Evolutionary conservation across 2,888 invertebrate genomes (phyloP), one percentile per base, ranked within the genome.

Genomic region (Agrochola litura): DNA sequence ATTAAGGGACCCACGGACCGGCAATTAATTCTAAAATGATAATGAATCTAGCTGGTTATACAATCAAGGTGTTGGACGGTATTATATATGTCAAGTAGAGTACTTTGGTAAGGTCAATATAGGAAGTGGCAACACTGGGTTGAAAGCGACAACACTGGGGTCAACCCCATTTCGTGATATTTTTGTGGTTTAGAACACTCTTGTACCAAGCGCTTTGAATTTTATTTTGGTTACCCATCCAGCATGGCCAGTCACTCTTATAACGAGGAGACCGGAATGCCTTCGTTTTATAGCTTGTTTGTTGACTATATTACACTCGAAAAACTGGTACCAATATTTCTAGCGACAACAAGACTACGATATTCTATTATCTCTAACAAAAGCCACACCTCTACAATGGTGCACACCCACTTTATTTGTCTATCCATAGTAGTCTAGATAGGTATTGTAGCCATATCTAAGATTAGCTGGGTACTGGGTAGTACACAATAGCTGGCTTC

Each of bases 401-500:
- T 66, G 83, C 69, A 86, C 84, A 83, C 84, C 84, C 84, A 84
- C 83, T 84, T 82, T 82, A 70, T 74, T 76, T 79, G 76, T 77
- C 72, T 76, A 78, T 76, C 75, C 76, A 46, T 72, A 69, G 71
- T 52, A 66, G 64, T 76, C 71, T 73, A 83, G 79, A 79, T 84
- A 84, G 77, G 70, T 78, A 68, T 49, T 73, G 30, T 63, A 41
- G n/a, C 74, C 74, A 77, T 72, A 77, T 84, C 84, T 84, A 82
- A 84, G 84, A 85, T 85, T 82, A 84, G 85, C 85, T 74, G 68
- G 61, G 64, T 67, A 74, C 82, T 63, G 71, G 70, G 41, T 65
- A 81, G 61, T 73, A 78, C 79, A 87, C 88, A 89, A 89, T 87
- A 68, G 82, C 75, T 77, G 78, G 83, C 86, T 87, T 86, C 89